Percentiles rank a stretch among this genome's conserved stretches.
Evolutionary conservation across 2,113 vertebrate genomes (phyloP).

Genomic region (Steatornis caripensis): DNA sequence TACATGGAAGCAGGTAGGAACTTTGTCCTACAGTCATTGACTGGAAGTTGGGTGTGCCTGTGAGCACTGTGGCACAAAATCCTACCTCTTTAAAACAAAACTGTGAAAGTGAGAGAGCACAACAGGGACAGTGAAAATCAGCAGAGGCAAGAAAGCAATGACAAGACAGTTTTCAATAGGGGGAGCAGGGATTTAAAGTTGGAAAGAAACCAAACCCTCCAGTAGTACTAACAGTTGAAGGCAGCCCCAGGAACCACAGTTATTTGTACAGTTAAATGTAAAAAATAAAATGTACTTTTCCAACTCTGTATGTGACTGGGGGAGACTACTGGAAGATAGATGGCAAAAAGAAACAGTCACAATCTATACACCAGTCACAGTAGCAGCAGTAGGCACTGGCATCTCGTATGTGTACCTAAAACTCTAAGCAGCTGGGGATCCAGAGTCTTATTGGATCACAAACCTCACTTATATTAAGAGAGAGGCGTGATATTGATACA

Average conservation of each 20-base stretch:
- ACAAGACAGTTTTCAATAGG: not conserved
- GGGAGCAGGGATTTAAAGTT: not conserved
- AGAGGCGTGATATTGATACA: not conserved
- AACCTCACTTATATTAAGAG: not conserved
- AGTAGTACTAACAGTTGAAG: not conserved
- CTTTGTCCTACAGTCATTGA: not conserved
- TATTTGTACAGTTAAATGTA: too few species aligned
- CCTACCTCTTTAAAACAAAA: not conserved
- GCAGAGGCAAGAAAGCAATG: not conserved
- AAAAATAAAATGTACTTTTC: not conserved
- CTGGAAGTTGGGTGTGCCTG: not conserved
- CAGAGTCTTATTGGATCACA: not conserved
- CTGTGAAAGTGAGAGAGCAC: not conserved
- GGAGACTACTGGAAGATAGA: not conserved
- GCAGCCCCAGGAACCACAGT: not conserved
- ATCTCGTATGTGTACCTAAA: not conserved
- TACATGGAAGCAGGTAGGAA: not conserved
- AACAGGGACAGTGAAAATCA: not conserved
- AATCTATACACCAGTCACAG: not conserved
- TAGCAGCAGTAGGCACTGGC: not conserved
- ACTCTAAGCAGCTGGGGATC: not conserved
- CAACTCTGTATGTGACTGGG: not conserved
- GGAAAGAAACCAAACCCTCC: not conserved
- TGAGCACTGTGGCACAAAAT: not conserved
- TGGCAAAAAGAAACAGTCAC: not conserved